These are phyloP conservation scores for Harmothoe impar DNA, from an alignment of 2,888 invertebrate genomes.

Conservation along the genomic window DNA sequence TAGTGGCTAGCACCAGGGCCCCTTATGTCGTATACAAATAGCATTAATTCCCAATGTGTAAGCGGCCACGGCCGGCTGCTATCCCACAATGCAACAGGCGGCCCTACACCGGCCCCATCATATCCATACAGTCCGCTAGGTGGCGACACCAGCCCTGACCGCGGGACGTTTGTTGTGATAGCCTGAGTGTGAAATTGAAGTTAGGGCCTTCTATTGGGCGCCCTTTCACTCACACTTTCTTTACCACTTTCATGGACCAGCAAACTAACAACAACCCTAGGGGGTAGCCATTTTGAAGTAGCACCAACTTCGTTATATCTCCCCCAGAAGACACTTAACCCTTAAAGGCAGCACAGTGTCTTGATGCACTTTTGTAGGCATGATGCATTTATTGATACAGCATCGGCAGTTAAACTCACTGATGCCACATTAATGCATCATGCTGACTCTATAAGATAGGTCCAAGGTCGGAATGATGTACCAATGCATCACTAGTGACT, in stretches of 20 bases:
- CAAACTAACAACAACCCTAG: slow-evolving; percentile 44
- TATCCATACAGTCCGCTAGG: slow-evolving; percentile 15
- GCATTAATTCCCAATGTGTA: slow-evolving; percentile 50
- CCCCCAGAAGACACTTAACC: too few relatives aligned
- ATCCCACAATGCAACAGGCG: not conserved
- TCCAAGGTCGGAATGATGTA: too few relatives aligned
- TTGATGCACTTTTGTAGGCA: too few relatives aligned
- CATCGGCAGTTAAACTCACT: too few relatives aligned
- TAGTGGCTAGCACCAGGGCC: not conserved
- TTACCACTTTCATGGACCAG: slow-evolving; percentile 51
- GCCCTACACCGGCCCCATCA: not conserved
- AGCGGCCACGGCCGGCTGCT: not conserved
- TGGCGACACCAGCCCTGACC: slow-evolving; percentile 39
- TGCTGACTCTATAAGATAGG: too few relatives aligned
- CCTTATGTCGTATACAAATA: slow-evolving; percentile 54
- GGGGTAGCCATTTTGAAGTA: not conserved
- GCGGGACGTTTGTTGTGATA: slow-evolving; percentile 43
- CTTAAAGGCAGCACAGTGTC: too few relatives aligned
- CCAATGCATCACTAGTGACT: too few relatives aligned
- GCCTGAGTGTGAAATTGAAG: slow-evolving; percentile 51
- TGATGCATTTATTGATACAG: too few relatives aligned
- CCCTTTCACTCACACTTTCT: slow-evolving; percentile 41
- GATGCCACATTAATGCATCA: too few relatives aligned
- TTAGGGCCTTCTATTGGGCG: slow-evolving; percentile 16
- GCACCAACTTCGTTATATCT: slow-evolving; percentile 15